Percentiles rank a stretch among this genome's conserved stretches.
Evolutionary conservation across 2,797 vertebrate genomes (phyloP).

Genomic region (Xenopus petersii): DNA sequence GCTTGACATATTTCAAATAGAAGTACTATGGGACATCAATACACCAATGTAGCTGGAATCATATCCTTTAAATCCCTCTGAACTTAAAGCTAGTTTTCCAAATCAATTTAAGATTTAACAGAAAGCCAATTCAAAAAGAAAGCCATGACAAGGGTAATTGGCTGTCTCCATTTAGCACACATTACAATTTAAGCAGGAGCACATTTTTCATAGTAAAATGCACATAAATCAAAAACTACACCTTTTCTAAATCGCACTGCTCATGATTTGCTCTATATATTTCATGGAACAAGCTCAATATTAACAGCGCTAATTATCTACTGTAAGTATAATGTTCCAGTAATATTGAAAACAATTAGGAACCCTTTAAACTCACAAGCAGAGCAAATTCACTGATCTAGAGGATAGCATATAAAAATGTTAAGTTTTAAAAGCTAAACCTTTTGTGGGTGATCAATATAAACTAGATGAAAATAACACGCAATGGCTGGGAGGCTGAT

Average conservation of each 20-base stretch:
- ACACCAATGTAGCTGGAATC: conserved; percentile 1
- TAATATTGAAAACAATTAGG: too few species aligned
- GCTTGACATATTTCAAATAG: neutral
- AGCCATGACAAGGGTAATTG: conserved; percentile 14
- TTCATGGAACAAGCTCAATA: too few species aligned
- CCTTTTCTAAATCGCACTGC: neutral
- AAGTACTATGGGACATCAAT: conserved; percentile 9
- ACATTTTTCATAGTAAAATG: conserved; percentile 9
- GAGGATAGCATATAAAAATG: too few species aligned
- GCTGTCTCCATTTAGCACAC: conserved; percentile 2
- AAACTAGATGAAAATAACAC: too few species aligned
- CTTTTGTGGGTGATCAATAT: too few species aligned
- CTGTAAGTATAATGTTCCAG: too few species aligned
- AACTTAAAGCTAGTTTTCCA: conserved; percentile 18
- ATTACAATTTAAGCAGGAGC: conserved; percentile 7
- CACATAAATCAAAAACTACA: conserved; percentile 1
- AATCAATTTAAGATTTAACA: conserved; percentile 13
- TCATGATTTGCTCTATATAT: neutral
- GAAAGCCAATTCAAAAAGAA: conserved; percentile 14
- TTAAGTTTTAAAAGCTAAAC: too few species aligned
- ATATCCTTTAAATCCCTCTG: conserved; percentile 12
- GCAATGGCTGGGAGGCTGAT: too few species aligned
- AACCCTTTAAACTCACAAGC: too few species aligned
- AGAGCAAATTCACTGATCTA: too few species aligned
- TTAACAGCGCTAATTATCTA: too few species aligned